Conservation (phyloP, 2,888 invertebrate genomes). For the Mesorhabditis sp. region DNA sequence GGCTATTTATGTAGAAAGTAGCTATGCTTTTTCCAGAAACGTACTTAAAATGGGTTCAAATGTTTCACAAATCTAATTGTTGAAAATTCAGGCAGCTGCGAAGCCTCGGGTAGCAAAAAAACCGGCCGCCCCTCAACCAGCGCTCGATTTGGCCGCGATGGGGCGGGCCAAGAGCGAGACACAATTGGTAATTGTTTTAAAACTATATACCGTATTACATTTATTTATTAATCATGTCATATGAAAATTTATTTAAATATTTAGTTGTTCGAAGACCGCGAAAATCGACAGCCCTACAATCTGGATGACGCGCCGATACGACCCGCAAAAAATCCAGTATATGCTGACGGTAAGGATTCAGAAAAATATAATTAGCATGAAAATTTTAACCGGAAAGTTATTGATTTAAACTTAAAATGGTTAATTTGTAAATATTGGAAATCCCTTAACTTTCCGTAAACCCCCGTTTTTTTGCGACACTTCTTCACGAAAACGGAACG, state of each 20-base stretch:
- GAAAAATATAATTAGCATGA: not conserved
- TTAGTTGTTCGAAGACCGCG: no score
- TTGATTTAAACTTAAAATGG: not conserved
- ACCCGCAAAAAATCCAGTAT: constrained; percentile 16
- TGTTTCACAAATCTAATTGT: constrained; percentile 10
- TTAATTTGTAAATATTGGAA: no score
- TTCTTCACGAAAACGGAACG: no score
- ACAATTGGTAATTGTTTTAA: no score
- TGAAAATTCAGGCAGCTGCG: not conserved
- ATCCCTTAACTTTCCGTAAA: no score
- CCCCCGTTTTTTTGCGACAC: no score
- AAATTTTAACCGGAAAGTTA: not conserved
- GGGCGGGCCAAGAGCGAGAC: no score
- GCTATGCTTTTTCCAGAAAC: constrained; percentile 10
- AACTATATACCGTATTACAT: no score
- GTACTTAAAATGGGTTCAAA: constrained; percentile 9
- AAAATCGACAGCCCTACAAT: constrained; percentile 13
- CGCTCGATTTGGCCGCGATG: not conserved
- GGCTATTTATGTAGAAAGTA: constrained; percentile 13
- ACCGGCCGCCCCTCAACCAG: constrained; percentile 22
- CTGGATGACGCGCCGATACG: constrained; percentile 19
- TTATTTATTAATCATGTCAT: no score
- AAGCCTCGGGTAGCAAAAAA: constrained; percentile 13
- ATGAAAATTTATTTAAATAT: no score
- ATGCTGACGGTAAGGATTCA: constrained; percentile 9